Evolutionary conservation across 2,113 vertebrate genomes (phyloP).

Genomic region (Brienomyrus brachyistius): DNA sequence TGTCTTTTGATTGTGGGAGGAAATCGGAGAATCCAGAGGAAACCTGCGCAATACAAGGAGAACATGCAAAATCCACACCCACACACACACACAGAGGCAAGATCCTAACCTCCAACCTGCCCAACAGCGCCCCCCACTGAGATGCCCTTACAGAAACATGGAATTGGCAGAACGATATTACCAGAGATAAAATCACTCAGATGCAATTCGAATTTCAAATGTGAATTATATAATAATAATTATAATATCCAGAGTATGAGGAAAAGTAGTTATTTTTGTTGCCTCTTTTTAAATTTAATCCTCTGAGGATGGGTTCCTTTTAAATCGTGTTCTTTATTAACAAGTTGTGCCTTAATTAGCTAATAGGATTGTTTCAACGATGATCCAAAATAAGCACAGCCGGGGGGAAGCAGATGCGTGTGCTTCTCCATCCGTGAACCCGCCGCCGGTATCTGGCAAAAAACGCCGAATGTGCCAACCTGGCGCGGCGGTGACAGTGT

Average conservation of each 20-base stretch:
- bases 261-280: constrained; percentile 28
- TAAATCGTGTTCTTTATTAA: constrained; percentile 47
- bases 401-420: neutral
- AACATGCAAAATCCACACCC: neutral
- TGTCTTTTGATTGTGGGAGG: neutral
- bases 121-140: neutral
- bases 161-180: neutral
- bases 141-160: neutral
- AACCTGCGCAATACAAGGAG: neutral
- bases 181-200: neutral
- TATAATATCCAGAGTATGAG: neutral
- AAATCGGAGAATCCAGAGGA: neutral
- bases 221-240: neutral
- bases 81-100: neutral
- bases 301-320: constrained; percentile 35
- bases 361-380: constrained; percentile 59
- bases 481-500: constrained; percentile 58
- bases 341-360: constrained; percentile 53
- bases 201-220: neutral
- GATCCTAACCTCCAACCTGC: neutral
- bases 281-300: constrained; percentile 40
- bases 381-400: constrained; percentile 53
- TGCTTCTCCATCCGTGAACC: constrained; percentile 43
- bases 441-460: constrained; percentile 43
- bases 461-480: constrained; percentile 50